Conservation (phyloP, 2,888 invertebrate genomes). For the Lycophotia porphyrea region DNA sequence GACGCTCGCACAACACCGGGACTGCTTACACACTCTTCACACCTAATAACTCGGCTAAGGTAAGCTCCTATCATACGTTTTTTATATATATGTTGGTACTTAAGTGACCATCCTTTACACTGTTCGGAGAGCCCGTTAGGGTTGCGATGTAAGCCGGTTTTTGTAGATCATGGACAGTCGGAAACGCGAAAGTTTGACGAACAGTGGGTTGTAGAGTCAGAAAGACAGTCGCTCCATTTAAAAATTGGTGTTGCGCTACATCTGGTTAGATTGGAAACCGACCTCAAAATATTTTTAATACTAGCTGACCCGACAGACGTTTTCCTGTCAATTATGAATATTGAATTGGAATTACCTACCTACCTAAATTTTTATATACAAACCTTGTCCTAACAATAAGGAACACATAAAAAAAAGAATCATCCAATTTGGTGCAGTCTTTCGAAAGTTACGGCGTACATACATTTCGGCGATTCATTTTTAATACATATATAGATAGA, state of each 20-base stretch:
- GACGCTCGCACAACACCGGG: slow-evolving; percentile 97
- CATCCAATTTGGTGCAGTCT: too few species aligned
- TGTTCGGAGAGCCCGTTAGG: background rate
- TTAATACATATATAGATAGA: too few species aligned
- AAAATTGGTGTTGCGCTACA: background rate
- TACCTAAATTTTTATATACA: too few species aligned
- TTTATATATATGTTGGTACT: background rate
- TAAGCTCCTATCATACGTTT: slow-evolving; percentile 51
- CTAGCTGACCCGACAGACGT: too few species aligned
- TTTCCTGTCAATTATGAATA: too few species aligned
- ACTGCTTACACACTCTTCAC: slow-evolving; percentile 99
- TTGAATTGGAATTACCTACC: too few species aligned
- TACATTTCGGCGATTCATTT: too few species aligned
- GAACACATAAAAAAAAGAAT: too few species aligned
- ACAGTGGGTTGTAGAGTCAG: background rate
- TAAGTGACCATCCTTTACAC: background rate
- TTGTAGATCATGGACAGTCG: background rate
- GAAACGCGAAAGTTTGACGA: background rate
- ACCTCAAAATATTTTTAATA: background rate
- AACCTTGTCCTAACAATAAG: too few species aligned
- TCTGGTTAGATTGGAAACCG: background rate
- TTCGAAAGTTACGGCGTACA: too few species aligned
- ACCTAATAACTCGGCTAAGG: slow-evolving; percentile 96
- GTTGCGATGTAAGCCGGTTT: background rate
- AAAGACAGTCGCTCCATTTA: background rate